These are phyloP conservation scores for Heteractis magnifica DNA, from an alignment of 92 coral and sea anemone genomes.

Conservation along the genomic window DNA sequence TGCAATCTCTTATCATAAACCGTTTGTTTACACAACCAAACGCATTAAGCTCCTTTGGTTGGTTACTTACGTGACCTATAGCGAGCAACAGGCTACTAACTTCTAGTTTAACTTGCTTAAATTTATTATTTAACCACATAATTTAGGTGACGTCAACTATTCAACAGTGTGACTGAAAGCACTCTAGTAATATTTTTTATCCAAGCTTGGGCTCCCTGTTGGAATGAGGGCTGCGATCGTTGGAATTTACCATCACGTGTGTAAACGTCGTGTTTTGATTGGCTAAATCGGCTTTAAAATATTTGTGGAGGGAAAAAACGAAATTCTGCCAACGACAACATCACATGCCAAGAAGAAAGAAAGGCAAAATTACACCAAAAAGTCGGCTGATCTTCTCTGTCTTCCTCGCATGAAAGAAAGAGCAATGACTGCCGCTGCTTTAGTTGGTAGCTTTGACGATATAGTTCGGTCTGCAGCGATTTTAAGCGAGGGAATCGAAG, in stretches of 20 bases:
- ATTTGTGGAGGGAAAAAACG: constrained; percentile 94
- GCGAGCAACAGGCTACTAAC: too few relatives aligned
- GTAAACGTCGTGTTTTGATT: constrained; percentile 54
- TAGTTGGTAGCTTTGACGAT: constrained; percentile 90
- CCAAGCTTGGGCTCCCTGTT: background rate
- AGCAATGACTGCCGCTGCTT: constrained; percentile 76
- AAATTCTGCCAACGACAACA: constrained; percentile 59
- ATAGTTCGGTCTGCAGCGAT: constrained; percentile 88
- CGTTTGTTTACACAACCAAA: too few relatives aligned
- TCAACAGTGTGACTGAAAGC: too few relatives aligned
- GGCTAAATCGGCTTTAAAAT: constrained; percentile 72
- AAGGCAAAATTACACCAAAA: background rate
- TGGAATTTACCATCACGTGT: constrained; percentile 23
- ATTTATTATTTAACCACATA: too few relatives aligned
- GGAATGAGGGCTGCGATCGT: constrained; percentile 5
- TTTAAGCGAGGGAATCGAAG: constrained; percentile 93
- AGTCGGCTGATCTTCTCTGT: background rate
- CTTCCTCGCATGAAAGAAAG: constrained; percentile 27
- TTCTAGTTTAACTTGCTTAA: too few relatives aligned
- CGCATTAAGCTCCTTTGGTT: too few relatives aligned
- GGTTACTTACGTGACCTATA: too few relatives aligned
- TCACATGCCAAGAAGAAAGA: constrained; percentile 31
- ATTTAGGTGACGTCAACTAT: too few relatives aligned
- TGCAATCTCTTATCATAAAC: too few relatives aligned
- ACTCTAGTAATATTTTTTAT: too few relatives aligned